Conservation (phyloP, 2,797 vertebrate genomes). For the Halcyon leucocephala region DNA sequence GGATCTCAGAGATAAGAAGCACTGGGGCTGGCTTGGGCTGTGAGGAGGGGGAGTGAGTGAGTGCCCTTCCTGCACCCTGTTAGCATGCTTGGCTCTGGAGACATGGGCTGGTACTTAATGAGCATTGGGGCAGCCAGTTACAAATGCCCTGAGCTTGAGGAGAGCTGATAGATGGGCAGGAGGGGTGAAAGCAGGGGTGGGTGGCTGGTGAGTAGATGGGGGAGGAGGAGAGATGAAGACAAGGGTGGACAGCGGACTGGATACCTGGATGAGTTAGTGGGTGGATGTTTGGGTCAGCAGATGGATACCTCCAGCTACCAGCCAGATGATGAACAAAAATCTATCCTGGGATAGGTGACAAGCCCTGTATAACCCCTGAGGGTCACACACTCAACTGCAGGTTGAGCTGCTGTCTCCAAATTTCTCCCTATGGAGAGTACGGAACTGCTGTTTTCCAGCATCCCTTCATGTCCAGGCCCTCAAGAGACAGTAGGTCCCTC, state of each 20-base stretch:
- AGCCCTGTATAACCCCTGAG: background rate
- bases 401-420: background rate
- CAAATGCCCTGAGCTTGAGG: background rate
- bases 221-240: background rate
- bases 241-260: background rate
- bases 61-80: background rate
- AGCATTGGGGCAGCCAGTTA: background rate
- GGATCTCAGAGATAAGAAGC: constrained; percentile 43
- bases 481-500: background rate
- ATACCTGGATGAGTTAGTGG: no score
- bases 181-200: background rate
- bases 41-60: background rate
- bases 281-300: background rate
- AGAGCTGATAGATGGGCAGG: background rate
- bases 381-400: background rate
- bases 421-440: fast-evolving
- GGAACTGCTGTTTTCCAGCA: background rate
- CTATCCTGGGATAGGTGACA: background rate
- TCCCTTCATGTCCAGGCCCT: background rate
- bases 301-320: background rate
- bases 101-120: background rate
- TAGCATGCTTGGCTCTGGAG: background rate
- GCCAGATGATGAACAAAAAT: background rate
- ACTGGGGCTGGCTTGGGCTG: background rate
- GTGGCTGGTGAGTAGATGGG: background rate